Percentiles rank a stretch among this genome's conserved stretches.
Evolutionary conservation across 2,113 vertebrate species (phyloP).

Genomic region (Dasyornis broadbenti): DNA sequence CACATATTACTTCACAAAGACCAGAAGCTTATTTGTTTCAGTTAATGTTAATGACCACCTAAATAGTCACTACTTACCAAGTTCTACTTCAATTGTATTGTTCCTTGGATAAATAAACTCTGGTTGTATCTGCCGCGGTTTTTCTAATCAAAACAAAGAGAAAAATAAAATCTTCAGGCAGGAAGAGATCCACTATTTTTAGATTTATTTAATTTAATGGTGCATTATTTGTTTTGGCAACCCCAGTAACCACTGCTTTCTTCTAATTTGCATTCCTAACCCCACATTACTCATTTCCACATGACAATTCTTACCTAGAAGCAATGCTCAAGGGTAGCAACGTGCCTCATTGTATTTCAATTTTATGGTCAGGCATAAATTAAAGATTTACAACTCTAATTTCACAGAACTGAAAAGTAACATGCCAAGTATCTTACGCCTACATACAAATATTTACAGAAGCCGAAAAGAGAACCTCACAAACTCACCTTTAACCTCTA

Average conservation of each 20-base stretch:
- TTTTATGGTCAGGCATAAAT: neutral
- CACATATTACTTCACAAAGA: neutral
- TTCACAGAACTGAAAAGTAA: neutral
- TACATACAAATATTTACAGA: neutral
- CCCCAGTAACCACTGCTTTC: neutral
- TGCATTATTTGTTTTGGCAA: neutral
- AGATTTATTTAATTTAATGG: neutral
- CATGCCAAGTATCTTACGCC: neutral
- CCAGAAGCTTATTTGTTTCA: neutral
- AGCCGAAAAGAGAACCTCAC: neutral
- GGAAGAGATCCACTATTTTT: neutral
- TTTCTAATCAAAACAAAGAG: conserved; percentile 38
- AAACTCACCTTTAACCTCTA: conserved; percentile 71
- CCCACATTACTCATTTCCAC: neutral
- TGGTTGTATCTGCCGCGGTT: neutral
- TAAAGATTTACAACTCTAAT: neutral
- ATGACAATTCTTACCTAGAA: neutral
- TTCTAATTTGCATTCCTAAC: neutral
- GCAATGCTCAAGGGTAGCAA: neutral
- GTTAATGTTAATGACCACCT: neutral
- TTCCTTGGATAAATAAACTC: conserved; percentile 74
- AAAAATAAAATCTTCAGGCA: neutral
- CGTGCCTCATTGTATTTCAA: neutral
- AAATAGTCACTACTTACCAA: conserved; percentile 73
- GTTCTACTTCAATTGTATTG: conserved; percentile 68